These are phyloP conservation scores for Leptinotarsa juncta DNA, from an alignment of 2,888 invertebrate genomes.

Conservation along the genomic window DNA sequence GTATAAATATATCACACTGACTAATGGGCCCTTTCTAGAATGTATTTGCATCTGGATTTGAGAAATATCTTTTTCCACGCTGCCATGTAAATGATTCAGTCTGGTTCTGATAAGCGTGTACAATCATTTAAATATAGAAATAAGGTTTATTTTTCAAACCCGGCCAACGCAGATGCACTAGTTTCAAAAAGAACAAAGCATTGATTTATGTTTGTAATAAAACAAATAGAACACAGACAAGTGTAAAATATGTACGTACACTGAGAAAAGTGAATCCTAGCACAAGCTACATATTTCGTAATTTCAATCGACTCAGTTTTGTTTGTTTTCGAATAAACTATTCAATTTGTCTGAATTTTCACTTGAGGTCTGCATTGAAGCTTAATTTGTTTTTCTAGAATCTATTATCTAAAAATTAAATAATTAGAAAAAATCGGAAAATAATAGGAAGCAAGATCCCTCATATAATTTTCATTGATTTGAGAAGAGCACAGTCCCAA, in stretches of 20 bases:
- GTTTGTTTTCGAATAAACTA: too few species aligned
- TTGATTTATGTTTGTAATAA: constrained; percentile 11
- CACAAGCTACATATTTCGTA: neutral
- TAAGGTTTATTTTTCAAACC: constrained; percentile 26
- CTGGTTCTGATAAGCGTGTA: constrained; percentile 17
- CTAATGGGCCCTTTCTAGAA: neutral
- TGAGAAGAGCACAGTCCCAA: too few species aligned
- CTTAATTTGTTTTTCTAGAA: too few species aligned
- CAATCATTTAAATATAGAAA: constrained; percentile 27
- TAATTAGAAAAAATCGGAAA: too few species aligned
- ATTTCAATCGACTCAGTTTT: neutral
- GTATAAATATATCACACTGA: constrained; percentile 6
- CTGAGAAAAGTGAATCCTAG: neutral
- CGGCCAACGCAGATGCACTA: constrained; percentile 22
- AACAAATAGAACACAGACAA: constrained; percentile 5
- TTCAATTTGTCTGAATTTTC: too few species aligned
- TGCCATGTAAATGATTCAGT: constrained; percentile 7
- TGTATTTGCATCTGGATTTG: neutral
- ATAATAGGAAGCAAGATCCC: too few species aligned
- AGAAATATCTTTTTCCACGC: neutral
- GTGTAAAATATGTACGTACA: neutral
- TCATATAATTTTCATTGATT: too few species aligned
- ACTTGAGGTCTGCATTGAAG: too few species aligned
- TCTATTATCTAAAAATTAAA: too few species aligned
- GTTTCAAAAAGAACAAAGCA: constrained; percentile 22